phyloP scores from a whole-genome alignment of 2,888 invertebrate genomes.

The Tenthredo mesomela region DNA sequence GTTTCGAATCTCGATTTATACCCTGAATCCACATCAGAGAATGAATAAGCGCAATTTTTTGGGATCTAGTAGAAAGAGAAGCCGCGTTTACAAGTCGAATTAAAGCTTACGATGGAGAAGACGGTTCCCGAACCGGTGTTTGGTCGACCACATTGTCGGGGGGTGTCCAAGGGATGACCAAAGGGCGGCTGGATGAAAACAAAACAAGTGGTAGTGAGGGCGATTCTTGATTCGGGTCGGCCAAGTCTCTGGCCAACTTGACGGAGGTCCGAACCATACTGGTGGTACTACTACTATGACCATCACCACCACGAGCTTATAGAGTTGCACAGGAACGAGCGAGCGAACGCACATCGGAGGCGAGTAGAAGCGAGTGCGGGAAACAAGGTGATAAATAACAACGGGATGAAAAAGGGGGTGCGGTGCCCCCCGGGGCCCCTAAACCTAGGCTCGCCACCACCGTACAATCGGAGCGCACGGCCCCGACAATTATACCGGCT shows the following conservation, averaged over 20 bases:
- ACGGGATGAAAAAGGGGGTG: constrained; percentile 76
- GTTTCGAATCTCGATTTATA: not conserved
- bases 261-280: constrained; percentile 67
- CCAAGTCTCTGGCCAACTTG: constrained; percentile 62
- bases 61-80: constrained; percentile 62
- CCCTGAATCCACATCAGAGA: constrained; percentile 58
- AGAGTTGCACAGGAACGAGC: constrained; percentile 44
- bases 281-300: constrained; percentile 58
- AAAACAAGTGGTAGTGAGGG: constrained; percentile 55
- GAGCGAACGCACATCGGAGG: constrained; percentile 53
- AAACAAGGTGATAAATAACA: constrained; percentile 74
- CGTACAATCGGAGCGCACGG: constrained; percentile 62
- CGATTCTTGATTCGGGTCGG: constrained; percentile 66
- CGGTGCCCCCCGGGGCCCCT: constrained; percentile 75
- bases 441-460: constrained; percentile 72
- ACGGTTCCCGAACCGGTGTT: constrained; percentile 36
- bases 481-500: constrained; percentile 75
- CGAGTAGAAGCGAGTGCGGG: constrained; percentile 61
- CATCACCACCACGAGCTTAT: constrained; percentile 53
- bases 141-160: constrained; percentile 19
- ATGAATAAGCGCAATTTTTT: constrained; percentile 63
- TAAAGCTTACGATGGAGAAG: constrained; percentile 58
- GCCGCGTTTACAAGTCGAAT: constrained; percentile 61
- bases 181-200: constrained; percentile 52
- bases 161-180: constrained; percentile 17